Evolutionary conservation across 2,888 invertebrate genomes (phyloP).

Genomic region (Dastarcus helophoroides): DNA sequence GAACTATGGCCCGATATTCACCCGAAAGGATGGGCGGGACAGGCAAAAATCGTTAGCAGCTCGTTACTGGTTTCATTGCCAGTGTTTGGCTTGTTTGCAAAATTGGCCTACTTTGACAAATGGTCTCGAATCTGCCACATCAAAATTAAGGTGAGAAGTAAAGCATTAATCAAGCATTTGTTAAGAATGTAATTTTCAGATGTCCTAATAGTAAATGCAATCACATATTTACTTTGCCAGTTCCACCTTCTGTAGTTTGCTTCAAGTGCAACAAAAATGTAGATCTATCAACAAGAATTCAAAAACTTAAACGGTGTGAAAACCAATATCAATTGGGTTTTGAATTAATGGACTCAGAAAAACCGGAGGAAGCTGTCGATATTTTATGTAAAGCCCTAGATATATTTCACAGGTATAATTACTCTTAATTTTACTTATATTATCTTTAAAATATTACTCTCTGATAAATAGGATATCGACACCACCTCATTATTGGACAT

Average conservation of each 20-base stretch:
- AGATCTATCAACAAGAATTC: slow-evolving; percentile 37
- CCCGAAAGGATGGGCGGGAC: slow-evolving; percentile 41
- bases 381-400: slow-evolving; percentile 47
- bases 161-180: background rate
- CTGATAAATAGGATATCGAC: slow-evolving; percentile 39
- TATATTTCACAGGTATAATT: slow-evolving; percentile 44
- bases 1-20: slow-evolving; percentile 75
- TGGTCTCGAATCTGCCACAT: slow-evolving; percentile 1
- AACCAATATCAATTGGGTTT: slow-evolving; percentile 39
- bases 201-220: slow-evolving; percentile 42
- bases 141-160: slow-evolving; percentile 1
- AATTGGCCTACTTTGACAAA: slow-evolving; percentile 57
- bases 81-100: slow-evolving; percentile 58
- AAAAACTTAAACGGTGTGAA: slow-evolving; percentile 38
- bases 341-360: slow-evolving; percentile 42
- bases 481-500: slow-evolving; percentile 55
- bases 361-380: slow-evolving; percentile 42
- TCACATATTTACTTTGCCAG: slow-evolving; percentile 38
- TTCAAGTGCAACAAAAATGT: slow-evolving; percentile 41
- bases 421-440: slow-evolving; percentile 7
- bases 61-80: slow-evolving; percentile 70
- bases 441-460: background rate
- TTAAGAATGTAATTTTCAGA: slow-evolving; percentile 27
- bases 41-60: slow-evolving; percentile 54
- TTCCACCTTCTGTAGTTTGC: slow-evolving; percentile 38